phyloP scores from a whole-genome alignment of 2,113 vertebrate genomes.

The Leptosomus discolor region DNA sequence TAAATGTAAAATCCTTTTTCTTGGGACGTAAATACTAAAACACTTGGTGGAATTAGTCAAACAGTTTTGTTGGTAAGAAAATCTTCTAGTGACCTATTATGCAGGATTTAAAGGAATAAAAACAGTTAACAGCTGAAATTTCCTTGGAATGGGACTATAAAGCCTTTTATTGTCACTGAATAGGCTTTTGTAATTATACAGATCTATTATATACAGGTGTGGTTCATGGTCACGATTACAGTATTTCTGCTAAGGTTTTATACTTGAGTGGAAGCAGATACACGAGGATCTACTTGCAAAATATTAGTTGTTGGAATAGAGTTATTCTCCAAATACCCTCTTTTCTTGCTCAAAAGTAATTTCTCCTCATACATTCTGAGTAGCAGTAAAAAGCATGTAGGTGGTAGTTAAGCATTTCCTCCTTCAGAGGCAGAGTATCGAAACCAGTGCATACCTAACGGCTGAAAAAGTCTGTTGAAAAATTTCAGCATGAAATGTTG shows the following conservation, averaged over 20 bases:
- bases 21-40: not conserved
- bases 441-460: not conserved
- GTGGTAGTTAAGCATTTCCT: not conserved
- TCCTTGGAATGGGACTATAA: not conserved
- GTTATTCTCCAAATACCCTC: not conserved
- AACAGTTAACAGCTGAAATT: not conserved
- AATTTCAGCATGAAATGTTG: not conserved
- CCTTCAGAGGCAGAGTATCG: constrained; percentile 23
- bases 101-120: not conserved
- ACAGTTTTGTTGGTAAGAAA: not conserved
- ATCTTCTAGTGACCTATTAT: not conserved
- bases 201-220: accelerated
- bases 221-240: not conserved
- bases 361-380: not conserved
- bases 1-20: not conserved
- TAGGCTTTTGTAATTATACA: not conserved
- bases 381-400: not conserved
- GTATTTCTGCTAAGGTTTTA: not conserved
- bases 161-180: too few species aligned
- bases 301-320: not conserved
- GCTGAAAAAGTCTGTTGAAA: not conserved
- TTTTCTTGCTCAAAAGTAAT: not conserved
- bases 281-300: not conserved
- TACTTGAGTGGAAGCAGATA: not conserved
- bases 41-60: not conserved